A percentile compares a stretch with the other conserved stretches of the same genome.
phyloP scores from a whole-genome alignment of 2,113 vertebrate genomes.

The Oryzias melastigma region DNA sequence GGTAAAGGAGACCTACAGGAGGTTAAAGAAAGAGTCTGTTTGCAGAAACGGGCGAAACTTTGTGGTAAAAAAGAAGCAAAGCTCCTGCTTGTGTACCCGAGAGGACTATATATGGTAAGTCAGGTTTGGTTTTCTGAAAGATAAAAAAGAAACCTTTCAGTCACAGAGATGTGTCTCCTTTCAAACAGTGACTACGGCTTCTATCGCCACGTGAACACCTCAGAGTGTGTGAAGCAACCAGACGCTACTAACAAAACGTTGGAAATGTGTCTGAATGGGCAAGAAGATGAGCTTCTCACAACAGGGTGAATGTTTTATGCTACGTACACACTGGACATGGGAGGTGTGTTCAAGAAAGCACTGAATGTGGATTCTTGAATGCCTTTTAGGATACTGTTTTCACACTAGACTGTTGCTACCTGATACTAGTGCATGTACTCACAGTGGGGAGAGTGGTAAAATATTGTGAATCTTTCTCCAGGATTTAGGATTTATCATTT shows the following conservation, averaged over 20 bases:
- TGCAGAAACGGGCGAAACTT: constrained; percentile 75
- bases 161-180: background rate
- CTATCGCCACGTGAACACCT: constrained; percentile 71
- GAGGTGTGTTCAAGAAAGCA: too few species aligned
- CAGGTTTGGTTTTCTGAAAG: background rate
- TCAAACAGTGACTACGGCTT: constrained; percentile 78
- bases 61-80: constrained; percentile 64
- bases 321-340: too few species aligned
- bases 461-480: too few species aligned
- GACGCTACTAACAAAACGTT: constrained; percentile 55
- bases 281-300: constrained; percentile 73
- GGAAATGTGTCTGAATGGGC: constrained; percentile 71
- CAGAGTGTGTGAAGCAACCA: constrained; percentile 72
- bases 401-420: too few species aligned
- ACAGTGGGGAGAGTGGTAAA: too few species aligned
- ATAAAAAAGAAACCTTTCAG: background rate
- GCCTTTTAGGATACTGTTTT: too few species aligned
- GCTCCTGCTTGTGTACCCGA: constrained; percentile 65
- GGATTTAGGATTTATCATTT: too few species aligned
- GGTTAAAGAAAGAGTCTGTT: constrained; percentile 73
- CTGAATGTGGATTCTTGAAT: too few species aligned
- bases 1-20: constrained; percentile 71
- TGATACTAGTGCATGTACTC: too few species aligned
- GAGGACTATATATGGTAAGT: constrained; percentile 72
- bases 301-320: constrained; percentile 57